These are phyloP conservation scores for Pristionchus maxplancki DNA, from an alignment of 2,888 invertebrate genomes.

Conservation along the genomic window DNA sequence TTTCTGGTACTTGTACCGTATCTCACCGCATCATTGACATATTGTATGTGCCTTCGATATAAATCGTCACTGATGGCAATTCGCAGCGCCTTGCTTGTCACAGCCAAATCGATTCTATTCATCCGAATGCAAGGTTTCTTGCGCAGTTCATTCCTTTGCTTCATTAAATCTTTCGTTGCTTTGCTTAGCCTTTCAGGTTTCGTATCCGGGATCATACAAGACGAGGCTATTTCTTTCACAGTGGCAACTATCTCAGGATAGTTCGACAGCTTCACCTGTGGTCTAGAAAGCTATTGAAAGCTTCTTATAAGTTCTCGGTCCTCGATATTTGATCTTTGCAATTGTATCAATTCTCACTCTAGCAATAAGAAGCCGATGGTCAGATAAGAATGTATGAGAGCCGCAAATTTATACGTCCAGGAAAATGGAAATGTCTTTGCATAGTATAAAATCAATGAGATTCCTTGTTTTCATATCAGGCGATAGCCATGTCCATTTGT, in stretches of 20 bases:
- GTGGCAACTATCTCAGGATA: not conserved
- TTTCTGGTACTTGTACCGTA: not conserved
- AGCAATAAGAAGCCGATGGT: conserved; percentile 9
- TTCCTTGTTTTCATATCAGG: not conserved
- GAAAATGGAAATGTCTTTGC: not conserved
- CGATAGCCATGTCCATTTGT: conserved; percentile 11
- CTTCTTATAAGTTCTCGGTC: not conserved
- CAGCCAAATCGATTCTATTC: not conserved
- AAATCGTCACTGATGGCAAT: not conserved
- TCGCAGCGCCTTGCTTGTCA: conserved; percentile 3
- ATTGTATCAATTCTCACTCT: not conserved
- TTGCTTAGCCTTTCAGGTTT: not conserved
- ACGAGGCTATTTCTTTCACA: not conserved
- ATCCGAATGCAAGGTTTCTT: not conserved
- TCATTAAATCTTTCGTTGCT: not conserved
- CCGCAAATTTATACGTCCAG: conserved; percentile 7
- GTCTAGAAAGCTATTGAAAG: not conserved
- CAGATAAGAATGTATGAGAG: not conserved
- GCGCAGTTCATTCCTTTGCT: not conserved
- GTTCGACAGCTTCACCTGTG: not conserved
- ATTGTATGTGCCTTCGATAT: not conserved
- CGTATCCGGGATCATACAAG: not conserved
- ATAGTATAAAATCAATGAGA: not conserved
- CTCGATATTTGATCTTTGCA: not conserved
- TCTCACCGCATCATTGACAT: not conserved